Conservation (phyloP, 2,888 invertebrate species). For the Perithous albicinctus region DNA sequence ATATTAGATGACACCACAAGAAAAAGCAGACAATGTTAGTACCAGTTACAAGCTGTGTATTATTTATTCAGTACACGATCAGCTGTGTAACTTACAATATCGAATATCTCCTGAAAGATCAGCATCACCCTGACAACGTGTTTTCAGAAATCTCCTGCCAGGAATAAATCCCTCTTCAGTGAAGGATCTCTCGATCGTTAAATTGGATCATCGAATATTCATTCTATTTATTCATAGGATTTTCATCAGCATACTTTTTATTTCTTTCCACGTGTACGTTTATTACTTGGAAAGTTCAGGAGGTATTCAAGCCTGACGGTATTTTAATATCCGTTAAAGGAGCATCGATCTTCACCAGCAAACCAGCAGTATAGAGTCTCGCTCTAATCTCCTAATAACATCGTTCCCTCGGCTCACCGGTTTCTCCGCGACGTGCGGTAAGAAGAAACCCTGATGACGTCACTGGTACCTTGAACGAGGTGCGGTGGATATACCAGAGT, state of each 20-base stretch:
- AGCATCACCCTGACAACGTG: too few species aligned
- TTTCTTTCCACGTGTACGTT: constrained; percentile 3
- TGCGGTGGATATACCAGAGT: not conserved
- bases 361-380: constrained; percentile 46
- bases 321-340: constrained; percentile 53
- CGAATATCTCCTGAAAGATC: too few species aligned
- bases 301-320: constrained; percentile 35
- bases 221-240: not conserved
- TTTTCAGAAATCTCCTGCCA: too few species aligned
- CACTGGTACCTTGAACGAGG: constrained; percentile 62
- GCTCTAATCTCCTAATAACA: constrained; percentile 60
- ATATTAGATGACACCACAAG: too few species aligned
- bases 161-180: too few species aligned
- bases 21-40: too few species aligned
- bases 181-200: constrained; percentile 23
- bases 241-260: constrained; percentile 1
- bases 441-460: constrained; percentile 61
- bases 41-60: too few species aligned
- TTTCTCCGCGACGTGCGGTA: constrained; percentile 9
- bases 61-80: too few species aligned
- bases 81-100: too few species aligned
- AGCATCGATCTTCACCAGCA: constrained; percentile 12
- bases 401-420: constrained; percentile 43
- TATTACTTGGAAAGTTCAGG: constrained; percentile 13
- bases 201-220: constrained; percentile 50